Evolutionary conservation across 1,140 invertebrate species (phyloP), one percentile per base, ranked within the genome.

Genomic region (Eumaeus atala): DNA sequence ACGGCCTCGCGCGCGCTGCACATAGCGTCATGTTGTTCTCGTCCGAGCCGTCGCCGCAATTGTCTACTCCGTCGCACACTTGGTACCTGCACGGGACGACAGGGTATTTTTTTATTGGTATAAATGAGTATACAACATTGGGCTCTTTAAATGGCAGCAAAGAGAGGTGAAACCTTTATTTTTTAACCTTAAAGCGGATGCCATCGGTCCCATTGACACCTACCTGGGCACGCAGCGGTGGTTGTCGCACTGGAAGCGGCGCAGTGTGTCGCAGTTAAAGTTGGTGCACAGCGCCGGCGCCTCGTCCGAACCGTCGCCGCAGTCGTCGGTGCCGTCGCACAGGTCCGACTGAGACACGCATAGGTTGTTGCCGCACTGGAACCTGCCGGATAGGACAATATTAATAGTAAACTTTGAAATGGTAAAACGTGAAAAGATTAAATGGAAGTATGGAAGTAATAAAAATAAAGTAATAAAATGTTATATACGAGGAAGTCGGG

Each of bases 281-380:
- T 95, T 93, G 6, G 91, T 93, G 74, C 96, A 97, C 17, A 96
- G 89, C 9, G 90, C 87, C 0, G 92, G 88, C 47, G 91, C 91
- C 87, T 99, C 97, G 82, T 98, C 97, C 0, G 95, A 95, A 36
- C 91, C 91, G 77, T 98, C 97, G 9, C 95, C 94, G 74, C 97
- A 98, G 77, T 98, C 97, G 62, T 96, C 93, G 17, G 91, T 93
- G 34, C 89, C 90, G 76, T 97, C 96, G 72, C 96, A 98, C 5
- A 95, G 85, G 78, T 97, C 96, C 7, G 92, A 91, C 42, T 93
- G 91, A 0, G 93, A 92, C 0, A 97, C 93, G 75, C 96, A 98
- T n/a, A 98, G 79, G 76, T 96, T 94, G 72, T 98, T 98, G 51
- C 93, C 93, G 84, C 97, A 98, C 75, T 98, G 93, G 90, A 97